These are phyloP conservation scores for Eurypyga helias DNA, from an alignment of 2,113 vertebrate genomes.

Conservation along the genomic window DNA sequence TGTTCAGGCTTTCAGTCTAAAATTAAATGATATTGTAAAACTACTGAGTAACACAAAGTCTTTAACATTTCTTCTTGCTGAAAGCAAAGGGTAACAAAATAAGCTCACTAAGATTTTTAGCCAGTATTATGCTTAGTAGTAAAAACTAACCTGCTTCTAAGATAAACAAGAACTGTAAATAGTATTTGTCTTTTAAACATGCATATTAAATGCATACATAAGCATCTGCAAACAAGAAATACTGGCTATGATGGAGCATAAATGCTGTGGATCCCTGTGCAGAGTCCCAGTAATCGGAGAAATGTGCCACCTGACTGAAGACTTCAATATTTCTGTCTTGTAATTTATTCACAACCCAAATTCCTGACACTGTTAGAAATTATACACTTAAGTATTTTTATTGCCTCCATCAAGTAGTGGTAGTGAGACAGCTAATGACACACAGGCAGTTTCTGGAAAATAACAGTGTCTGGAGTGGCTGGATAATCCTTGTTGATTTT, in stretches of 20 bases:
- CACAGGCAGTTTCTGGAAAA: neutral
- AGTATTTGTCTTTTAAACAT: constrained; percentile 36
- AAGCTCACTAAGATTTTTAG: neutral
- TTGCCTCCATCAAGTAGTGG: constrained; percentile 33
- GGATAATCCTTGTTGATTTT: neutral
- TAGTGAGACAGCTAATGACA: constrained; percentile 11
- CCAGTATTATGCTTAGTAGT: constrained; percentile 26
- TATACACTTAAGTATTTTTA: constrained; percentile 39
- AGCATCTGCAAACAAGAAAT: constrained; percentile 43
- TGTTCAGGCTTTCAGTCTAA: neutral
- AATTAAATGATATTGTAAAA: constrained; percentile 4
- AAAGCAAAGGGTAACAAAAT: neutral
- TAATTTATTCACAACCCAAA: constrained; percentile 60
- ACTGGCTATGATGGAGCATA: constrained; percentile 4
- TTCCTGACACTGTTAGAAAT: constrained; percentile 10
- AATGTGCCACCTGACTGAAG: constrained; percentile 42
- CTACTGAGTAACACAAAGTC: neutral
- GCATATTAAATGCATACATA: constrained; percentile 35
- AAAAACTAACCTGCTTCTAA: constrained; percentile 36
- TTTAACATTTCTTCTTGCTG: neutral
- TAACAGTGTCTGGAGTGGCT: neutral
- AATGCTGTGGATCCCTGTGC: constrained; percentile 11
- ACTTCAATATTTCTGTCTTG: constrained; percentile 39
- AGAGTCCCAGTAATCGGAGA: constrained; percentile 30
- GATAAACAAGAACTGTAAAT: neutral